A percentile compares a stretch with the other conserved stretches of the same genome.
phyloP scores from a whole-genome alignment of 2,888 invertebrate species.

The Nephrotoma appendiculata region DNA sequence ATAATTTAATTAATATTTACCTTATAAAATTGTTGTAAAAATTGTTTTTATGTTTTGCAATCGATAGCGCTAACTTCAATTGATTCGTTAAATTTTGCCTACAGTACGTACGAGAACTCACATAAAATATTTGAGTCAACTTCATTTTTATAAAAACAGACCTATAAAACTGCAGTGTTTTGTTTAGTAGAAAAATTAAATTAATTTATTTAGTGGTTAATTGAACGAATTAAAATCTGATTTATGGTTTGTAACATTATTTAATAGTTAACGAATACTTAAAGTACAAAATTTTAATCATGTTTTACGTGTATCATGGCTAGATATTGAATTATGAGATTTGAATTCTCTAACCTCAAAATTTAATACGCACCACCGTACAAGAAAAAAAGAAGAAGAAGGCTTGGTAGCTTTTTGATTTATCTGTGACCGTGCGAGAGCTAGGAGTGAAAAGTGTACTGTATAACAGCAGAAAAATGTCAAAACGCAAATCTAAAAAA shows the following conservation, averaged over 20 bases:
- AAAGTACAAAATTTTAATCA: not conserved
- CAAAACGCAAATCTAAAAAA: not conserved
- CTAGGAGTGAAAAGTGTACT: not conserved
- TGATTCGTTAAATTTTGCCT: not conserved
- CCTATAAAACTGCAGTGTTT: not conserved
- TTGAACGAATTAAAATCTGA: not conserved
- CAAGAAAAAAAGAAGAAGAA: not conserved
- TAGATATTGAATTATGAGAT: not conserved
- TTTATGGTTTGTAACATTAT: not conserved
- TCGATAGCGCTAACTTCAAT: not conserved
- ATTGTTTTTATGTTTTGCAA: not conserved
- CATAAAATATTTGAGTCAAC: not conserved
- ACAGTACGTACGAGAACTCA: not conserved
- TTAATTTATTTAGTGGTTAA: not conserved
- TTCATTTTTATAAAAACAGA: not conserved
- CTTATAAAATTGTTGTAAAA: not conserved
- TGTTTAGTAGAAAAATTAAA: not conserved
- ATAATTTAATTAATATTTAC: not conserved
- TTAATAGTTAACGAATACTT: not conserved
- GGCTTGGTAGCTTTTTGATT: not conserved
- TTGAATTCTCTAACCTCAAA: not conserved
- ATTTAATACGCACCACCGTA: not conserved
- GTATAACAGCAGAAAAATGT: not conserved
- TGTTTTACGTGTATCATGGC: not conserved
- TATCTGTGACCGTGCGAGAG: not conserved